These are phyloP conservation scores for Albula goreensis DNA, from an alignment of 2,113 vertebrate genomes.

Conservation along the genomic window DNA sequence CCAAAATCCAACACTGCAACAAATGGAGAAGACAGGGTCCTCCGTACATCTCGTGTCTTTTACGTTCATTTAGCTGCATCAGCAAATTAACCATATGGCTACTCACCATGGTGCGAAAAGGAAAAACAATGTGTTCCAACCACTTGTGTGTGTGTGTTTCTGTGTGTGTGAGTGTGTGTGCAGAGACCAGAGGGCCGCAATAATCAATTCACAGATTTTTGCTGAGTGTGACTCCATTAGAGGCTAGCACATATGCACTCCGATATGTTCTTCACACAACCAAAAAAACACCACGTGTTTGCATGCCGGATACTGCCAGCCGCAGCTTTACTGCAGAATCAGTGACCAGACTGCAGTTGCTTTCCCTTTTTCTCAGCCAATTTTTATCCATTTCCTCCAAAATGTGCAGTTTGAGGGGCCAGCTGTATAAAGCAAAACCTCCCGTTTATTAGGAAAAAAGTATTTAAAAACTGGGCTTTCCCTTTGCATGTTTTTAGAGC, in stretches of 20 bases:
- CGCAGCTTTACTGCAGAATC: too few species aligned
- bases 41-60: not conserved
- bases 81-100: not conserved
- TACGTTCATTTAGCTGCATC: not conserved
- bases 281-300: too few species aligned
- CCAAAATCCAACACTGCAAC: not conserved
- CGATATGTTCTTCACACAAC: not conserved
- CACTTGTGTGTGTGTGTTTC: not conserved
- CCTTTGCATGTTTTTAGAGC: too few species aligned
- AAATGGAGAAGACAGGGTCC: not conserved
- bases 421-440: too few species aligned
- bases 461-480: too few species aligned
- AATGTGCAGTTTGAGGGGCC: too few species aligned
- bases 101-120: not conserved
- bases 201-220: not conserved
- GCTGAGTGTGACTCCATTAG: not conserved
- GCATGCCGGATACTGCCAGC: not conserved
- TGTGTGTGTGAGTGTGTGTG: too few species aligned
- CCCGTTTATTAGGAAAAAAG: too few species aligned
- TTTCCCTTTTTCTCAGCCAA: not conserved
- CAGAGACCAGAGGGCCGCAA: not conserved
- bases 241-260: not conserved
- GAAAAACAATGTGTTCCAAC: not conserved
- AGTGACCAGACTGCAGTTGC: not conserved
- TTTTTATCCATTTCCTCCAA: not conserved